phyloP scores from a whole-genome alignment of 1,140 invertebrate genomes.

The Aphidius gifuensis region DNA sequence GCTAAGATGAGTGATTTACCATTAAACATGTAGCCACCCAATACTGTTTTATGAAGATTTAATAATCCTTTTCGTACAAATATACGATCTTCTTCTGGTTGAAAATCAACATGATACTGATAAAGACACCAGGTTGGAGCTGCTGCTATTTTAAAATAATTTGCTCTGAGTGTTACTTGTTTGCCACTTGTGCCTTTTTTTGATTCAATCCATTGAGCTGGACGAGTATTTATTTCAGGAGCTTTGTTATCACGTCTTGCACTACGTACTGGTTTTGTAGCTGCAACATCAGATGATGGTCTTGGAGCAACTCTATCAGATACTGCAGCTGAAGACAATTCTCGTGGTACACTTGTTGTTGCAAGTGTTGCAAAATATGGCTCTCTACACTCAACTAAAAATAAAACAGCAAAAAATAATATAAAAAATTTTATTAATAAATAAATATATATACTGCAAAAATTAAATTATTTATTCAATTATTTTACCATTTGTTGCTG shows the following conservation, averaged over 20 bases:
- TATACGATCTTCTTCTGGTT: constrained; percentile 69
- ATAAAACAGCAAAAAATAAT: too few relatives aligned
- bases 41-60: constrained; percentile 52
- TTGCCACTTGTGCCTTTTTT: constrained; percentile 58
- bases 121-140: constrained; percentile 72
- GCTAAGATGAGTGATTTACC: constrained; percentile 49
- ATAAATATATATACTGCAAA: too few relatives aligned
- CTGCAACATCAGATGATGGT: background rate
- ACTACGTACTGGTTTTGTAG: background rate
- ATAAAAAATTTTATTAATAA: too few relatives aligned
- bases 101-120: constrained; percentile 80
- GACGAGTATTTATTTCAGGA: constrained; percentile 1
- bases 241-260: background rate
- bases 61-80: constrained; percentile 61
- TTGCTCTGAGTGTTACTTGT: constrained; percentile 60
- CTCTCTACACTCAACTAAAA: too few relatives aligned
- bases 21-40: constrained; percentile 61
- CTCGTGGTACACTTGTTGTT: too few relatives aligned
- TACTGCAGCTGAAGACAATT: too few relatives aligned
- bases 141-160: constrained; percentile 72
- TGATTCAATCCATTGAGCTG: background rate
- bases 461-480: too few relatives aligned
- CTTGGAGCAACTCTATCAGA: too few relatives aligned
- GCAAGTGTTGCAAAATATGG: too few relatives aligned
- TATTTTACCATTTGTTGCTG: too few relatives aligned